Evolutionary conservation across 2,888 invertebrate species (phyloP).

Genomic region (Tachina lurida): DNA sequence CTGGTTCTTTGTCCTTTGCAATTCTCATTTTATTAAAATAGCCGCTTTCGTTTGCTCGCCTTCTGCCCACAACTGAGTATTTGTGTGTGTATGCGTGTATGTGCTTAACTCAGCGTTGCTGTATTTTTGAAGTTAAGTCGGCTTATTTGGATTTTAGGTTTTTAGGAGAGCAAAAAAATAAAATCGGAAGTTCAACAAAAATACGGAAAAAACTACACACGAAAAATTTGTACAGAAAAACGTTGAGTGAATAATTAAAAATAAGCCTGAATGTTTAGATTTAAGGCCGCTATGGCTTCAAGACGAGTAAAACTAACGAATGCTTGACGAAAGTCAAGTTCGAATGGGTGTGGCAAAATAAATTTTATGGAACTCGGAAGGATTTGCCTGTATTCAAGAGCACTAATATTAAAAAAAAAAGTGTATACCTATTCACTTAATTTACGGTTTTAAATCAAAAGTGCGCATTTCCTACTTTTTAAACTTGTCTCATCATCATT

Average conservation of each 20-base stretch:
- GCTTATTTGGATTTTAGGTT: too few relatives aligned
- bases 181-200: too few relatives aligned
- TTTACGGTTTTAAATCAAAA: too few relatives aligned
- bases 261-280: too few relatives aligned
- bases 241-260: too few relatives aligned
- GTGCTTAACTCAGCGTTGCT: constrained; percentile 20
- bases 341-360: neutral
- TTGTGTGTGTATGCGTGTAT: neutral
- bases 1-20: constrained; percentile 7
- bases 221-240: too few relatives aligned
- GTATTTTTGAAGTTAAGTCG: neutral
- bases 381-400: neutral
- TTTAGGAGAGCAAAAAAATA: too few relatives aligned
- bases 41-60: constrained; percentile 2
- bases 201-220: too few relatives aligned
- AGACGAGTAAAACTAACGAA: neutral
- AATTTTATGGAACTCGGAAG: neutral
- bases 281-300: neutral
- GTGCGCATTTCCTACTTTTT: too few relatives aligned
- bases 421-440: too few relatives aligned
- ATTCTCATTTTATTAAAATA: constrained; percentile 42
- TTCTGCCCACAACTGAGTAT: constrained; percentile 56
- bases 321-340: neutral
- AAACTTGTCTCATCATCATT: too few relatives aligned
- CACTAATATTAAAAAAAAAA: neutral